Percentiles rank a stretch among this genome's conserved stretches.
Conservation (phyloP, 1,140 invertebrate genomes). For the Drosophila kurseongensis region DNA sequence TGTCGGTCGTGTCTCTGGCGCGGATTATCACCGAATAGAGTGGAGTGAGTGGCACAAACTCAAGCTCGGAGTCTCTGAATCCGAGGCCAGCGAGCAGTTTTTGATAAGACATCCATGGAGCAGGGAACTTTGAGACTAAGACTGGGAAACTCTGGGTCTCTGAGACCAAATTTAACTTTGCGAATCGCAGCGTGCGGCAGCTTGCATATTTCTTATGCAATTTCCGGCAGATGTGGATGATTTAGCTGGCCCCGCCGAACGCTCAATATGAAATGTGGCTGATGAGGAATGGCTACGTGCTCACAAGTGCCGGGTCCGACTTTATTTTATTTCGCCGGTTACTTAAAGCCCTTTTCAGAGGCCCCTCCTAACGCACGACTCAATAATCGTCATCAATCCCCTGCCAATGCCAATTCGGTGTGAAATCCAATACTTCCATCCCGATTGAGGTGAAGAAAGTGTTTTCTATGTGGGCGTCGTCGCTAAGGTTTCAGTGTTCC, state of each 20-base stretch:
- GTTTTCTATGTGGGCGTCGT: constrained; percentile 45
- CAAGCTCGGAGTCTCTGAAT: constrained; percentile 15
- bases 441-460: constrained; percentile 50
- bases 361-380: constrained; percentile 15
- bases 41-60: constrained; percentile 33
- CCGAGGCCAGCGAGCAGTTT: constrained; percentile 25
- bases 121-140: constrained; percentile 11
- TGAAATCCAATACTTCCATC: constrained; percentile 26
- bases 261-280: constrained; percentile 28
- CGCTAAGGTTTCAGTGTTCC: background rate
- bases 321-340: constrained; percentile 10
- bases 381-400: constrained; percentile 34
- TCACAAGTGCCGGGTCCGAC: constrained; percentile 24
- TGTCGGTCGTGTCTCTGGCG: constrained; percentile 71
- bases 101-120: constrained; percentile 48
- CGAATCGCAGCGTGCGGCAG: constrained; percentile 57
- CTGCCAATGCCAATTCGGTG: constrained; percentile 21
- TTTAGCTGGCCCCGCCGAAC: constrained; percentile 53
- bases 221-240: constrained; percentile 82
- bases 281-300: constrained; percentile 71
- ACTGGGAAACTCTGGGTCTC: constrained; percentile 8
- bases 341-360: constrained; percentile 2
- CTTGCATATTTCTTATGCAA: constrained; percentile 80
- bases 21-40: constrained; percentile 60
- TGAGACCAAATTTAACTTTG: constrained; percentile 13